Conservation (phyloP, 1,140 invertebrate species). For the Drosophila elegans region DNA sequence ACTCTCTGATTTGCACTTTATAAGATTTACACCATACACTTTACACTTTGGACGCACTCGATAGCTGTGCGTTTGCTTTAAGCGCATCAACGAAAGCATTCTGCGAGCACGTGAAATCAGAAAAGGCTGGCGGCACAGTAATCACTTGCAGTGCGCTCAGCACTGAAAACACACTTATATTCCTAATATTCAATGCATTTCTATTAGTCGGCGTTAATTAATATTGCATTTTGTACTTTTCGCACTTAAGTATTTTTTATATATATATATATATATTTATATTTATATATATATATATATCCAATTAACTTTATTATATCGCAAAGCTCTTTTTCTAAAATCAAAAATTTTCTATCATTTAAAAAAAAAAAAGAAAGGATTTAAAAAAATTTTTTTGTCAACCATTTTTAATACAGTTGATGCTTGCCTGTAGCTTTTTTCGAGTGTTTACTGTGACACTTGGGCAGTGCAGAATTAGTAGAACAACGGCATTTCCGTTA, state of each 20-base stretch:
- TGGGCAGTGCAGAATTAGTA: background rate
- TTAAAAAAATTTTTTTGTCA: too few relatives aligned
- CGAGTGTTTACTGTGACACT: background rate
- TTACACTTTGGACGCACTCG: conserved; percentile 32
- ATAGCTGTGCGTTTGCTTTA: conserved; percentile 10
- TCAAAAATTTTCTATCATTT: too few relatives aligned
- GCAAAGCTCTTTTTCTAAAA: too few relatives aligned
- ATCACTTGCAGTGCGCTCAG: background rate
- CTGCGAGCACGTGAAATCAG: conserved; percentile 25
- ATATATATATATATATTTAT: too few relatives aligned
- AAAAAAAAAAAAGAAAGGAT: too few relatives aligned
- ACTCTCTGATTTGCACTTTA: background rate
- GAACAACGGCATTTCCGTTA: conserved; percentile 19
- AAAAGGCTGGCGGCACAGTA: conserved; percentile 4
- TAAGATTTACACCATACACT: conserved; percentile 11
- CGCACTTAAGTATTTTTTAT: too few relatives aligned
- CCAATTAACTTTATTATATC: too few relatives aligned
- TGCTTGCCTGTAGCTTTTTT: background rate
- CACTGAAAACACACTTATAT: too few relatives aligned
- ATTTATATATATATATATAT: too few relatives aligned
- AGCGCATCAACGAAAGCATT: conserved; percentile 30
- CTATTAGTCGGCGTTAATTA: too few relatives aligned
- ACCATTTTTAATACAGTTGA: background rate
- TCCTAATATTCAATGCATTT: too few relatives aligned
- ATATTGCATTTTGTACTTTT: too few relatives aligned